These are phyloP conservation scores for Helicoverpa assulta DNA, from an alignment of 2,888 invertebrate genomes.

Conservation along the genomic window DNA sequence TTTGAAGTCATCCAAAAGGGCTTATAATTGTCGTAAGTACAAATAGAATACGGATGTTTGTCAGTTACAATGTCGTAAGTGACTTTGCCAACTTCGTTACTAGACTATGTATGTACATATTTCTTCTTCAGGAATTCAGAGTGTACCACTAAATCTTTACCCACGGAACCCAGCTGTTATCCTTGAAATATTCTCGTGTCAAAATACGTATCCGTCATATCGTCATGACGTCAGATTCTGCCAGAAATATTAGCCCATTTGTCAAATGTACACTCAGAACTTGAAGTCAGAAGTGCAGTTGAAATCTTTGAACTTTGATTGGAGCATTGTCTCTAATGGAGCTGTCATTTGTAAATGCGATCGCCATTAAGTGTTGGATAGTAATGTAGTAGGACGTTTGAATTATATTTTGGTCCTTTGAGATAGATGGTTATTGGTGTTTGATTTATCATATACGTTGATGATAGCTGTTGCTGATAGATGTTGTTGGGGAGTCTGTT, in stretches of 20 bases:
- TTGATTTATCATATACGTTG: no score
- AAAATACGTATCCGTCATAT: slow-evolving; percentile 49
- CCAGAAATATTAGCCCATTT: slow-evolving; percentile 48
- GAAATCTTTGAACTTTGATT: slow-evolving; percentile 14
- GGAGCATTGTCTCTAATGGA: slow-evolving; percentile 29
- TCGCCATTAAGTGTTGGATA: neutral
- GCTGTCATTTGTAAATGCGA: slow-evolving; percentile 27
- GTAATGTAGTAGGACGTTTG: neutral
- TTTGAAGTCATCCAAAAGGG: neutral
- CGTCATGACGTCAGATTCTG: slow-evolving; percentile 32
- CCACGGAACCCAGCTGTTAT: slow-evolving; percentile 30
- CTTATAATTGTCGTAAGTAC: neutral
- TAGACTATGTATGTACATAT: neutral
- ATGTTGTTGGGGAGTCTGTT: no score
- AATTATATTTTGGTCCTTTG: neutral
- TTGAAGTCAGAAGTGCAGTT: slow-evolving; percentile 32
- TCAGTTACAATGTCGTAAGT: neutral
- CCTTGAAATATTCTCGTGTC: slow-evolving; percentile 49
- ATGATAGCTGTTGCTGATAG: no score
- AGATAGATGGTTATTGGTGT: neutral
- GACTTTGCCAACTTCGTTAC: slow-evolving; percentile 18
- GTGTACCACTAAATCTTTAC: slow-evolving; percentile 36
- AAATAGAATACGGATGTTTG: slow-evolving; percentile 6
- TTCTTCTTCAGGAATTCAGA: slow-evolving; percentile 24
- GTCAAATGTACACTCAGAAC: slow-evolving; percentile 47